Base-by-base conservation (phyloP, 2,888 invertebrate species). In the Erpobdella octoculata region DNA sequence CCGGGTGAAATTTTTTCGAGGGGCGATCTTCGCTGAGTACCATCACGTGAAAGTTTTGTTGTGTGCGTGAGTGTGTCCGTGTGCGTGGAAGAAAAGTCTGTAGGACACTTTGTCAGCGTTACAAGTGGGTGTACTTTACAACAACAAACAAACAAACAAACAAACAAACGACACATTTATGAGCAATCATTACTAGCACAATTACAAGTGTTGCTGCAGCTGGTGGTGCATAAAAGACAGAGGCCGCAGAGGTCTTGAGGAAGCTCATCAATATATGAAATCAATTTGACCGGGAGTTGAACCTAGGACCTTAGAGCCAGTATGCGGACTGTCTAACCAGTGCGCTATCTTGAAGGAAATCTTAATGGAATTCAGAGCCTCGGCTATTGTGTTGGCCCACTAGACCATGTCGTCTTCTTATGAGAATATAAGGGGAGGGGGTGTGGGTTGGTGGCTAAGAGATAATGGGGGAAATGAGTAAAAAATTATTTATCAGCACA, bases 261-360 rank as follows among this genome's bases (percentile, higher is more conserved):
- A 46, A 31, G 53, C 21, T 53, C 21, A 28, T n/a, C 53, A 28
- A 53, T 53, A 28, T 53, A 53, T 33, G 35, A 62, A 62, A 62
- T 62, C 62, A 62, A 62, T 62, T 62, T 62, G 62, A 62, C 62
- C 62, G 62, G 62, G 62, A 62, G 12, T 62, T 31, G 62, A 62
- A 62, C 62, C 35, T n/a, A 31, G 62, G 62, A 62, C 62, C 62
- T 62, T 31, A 33, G 62, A n/a, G 62, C 35, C 62, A 62, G 62
- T 62, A 62, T 62, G 62, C 62, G 31, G 28, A 62, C 62, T 62
- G 62, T 62, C 62, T n/a, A 62, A 62, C 28, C 21, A 31, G n/a
- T n/a, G 28, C 62, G 62, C 62, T 62, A 62, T 62, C 62, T 62
- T 62, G 62, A 62, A 62, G 33, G 62, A 62, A 62, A 62, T 62